phyloP scores from a whole-genome alignment of 2,113 vertebrate species.

The human region DNA sequence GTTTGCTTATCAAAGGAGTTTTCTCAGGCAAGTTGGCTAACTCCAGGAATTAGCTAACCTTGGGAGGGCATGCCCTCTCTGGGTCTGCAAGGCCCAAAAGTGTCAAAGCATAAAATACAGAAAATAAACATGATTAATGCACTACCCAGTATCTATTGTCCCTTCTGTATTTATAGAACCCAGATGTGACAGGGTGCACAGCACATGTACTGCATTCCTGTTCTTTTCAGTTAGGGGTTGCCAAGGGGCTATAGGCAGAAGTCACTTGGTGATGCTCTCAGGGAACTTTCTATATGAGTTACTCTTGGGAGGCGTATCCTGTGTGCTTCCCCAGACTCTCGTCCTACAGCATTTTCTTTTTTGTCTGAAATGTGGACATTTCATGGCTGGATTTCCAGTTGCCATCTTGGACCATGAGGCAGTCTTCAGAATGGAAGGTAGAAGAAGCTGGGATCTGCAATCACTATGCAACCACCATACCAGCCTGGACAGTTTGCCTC shows the following conservation, averaged over 20 bases:
- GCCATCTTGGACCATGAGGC: not conserved
- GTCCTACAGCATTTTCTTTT: not conserved
- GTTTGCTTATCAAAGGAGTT: not conserved
- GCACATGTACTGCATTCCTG: not conserved
- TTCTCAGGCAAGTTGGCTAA: not conserved
- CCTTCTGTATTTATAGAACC: not conserved
- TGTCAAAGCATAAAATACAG: not conserved
- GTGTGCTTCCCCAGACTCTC: slow-evolving; percentile 22
- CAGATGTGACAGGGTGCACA: not conserved
- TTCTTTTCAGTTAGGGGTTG: not conserved
- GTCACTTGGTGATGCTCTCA: slow-evolving; percentile 10
- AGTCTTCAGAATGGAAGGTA: not conserved
- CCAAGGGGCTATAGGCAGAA: not conserved
- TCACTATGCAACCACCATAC: not conserved
- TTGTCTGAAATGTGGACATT: not conserved
- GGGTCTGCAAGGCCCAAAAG: not conserved
- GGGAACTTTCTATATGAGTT: not conserved
- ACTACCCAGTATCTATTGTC: not conserved
- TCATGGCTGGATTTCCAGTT: not conserved
- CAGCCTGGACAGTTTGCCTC: not conserved
- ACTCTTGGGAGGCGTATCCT: not conserved
- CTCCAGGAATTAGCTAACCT: not conserved
- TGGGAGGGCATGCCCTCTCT: not conserved
- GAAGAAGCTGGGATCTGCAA: not conserved
- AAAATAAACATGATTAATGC: not conserved